phyloP scores from a whole-genome alignment of 1,140 invertebrate species.

The Drosophila dunni region DNA sequence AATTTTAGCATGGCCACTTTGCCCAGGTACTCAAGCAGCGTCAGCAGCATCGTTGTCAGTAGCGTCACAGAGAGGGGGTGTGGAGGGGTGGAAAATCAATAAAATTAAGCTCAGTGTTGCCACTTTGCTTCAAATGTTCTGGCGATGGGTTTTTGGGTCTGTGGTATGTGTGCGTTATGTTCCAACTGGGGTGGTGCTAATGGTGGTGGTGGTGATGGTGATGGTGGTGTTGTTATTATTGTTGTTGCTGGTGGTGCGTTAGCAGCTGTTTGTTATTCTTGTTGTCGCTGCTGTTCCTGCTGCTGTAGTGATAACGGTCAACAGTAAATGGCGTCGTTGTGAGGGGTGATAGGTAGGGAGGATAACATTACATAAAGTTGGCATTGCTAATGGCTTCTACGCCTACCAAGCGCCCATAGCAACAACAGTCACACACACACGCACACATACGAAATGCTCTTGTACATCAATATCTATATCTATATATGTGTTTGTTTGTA shows the following conservation, averaged over 20 bases:
- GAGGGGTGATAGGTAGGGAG: neutral
- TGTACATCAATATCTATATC: slow-evolving; percentile 10
- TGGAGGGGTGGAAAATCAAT: slow-evolving; percentile 66
- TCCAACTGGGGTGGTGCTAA: slow-evolving; percentile 23
- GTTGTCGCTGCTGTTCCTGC: slow-evolving; percentile 36
- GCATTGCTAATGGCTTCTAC: slow-evolving; percentile 29
- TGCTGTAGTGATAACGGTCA: slow-evolving; percentile 51
- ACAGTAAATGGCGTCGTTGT: slow-evolving; percentile 36
- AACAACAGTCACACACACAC: slow-evolving; percentile 22
- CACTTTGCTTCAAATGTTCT: slow-evolving; percentile 51
- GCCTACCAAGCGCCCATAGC: slow-evolving; percentile 24
- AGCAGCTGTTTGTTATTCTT: slow-evolving; percentile 53
- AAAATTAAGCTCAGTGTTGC: slow-evolving; percentile 72
- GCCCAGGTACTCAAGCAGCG: slow-evolving; percentile 42
- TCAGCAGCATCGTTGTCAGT: slow-evolving; percentile 13
- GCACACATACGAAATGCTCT: slow-evolving; percentile 19
- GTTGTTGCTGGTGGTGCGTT: slow-evolving; percentile 50
- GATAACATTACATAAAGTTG: slow-evolving; percentile 67
- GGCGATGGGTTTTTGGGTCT: slow-evolving; percentile 15
- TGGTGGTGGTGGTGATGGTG: slow-evolving; percentile 30
- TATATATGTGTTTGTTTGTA: neutral
- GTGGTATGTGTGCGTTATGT: slow-evolving; percentile 39
- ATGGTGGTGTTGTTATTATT: slow-evolving; percentile 37
- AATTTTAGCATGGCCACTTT: slow-evolving; percentile 58
- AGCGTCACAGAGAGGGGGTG: neutral